Base-by-base conservation (phyloP, 2,888 invertebrate species). In the Cataglyphis altisquamis region DNA sequence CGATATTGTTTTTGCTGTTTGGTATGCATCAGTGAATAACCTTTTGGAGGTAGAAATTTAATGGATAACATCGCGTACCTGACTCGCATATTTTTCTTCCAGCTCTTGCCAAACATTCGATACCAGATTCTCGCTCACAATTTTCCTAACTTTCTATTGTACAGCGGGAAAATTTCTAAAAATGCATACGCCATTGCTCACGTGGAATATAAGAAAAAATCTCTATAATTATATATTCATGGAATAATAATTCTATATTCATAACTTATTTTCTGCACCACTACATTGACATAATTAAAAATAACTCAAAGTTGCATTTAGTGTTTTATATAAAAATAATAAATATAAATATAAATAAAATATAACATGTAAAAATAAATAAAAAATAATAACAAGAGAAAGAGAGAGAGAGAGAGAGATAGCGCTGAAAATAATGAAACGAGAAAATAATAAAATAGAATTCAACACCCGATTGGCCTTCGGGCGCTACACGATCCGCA, bases 81-180 rank as follows among this genome's bases (percentile, higher is more conserved):
- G 78, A 80, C 60, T 72, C 78, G 78, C 78, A 80, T 80, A 80
- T 80, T 80, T 80, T 80, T 72, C 78, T 80, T 80, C 45, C 60
- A 80, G 18, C 78, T 60, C 57, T 73, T 60, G 60, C 73, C 60
- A 80, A 80, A 80, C 78, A 80, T 80, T 80, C 78, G 45, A 72
- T 78, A 72, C 52, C 78, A 78, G 70, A 70, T 78, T 78, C 73
- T 60, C 78, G 60, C 12, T 32, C 60, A 45, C 72, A 41, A 78
- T 72, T 72, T 78, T 60, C 12, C 41, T 41, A 70, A 32, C 77
- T 60, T 70, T 72, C 39, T 45, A 68, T 52, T 36, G 9, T 36
- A 36, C 21, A 36, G 25, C 9, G 60, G 1, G 3, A 60, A 72
- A n/a, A 60, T 60, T 68, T 67, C 8, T 6, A 29, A 64, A 48